Percentiles rank a stretch among this genome's conserved stretches.
These are phyloP conservation scores for Aphidoletes aphidimyza DNA, from an alignment of 2,888 invertebrate genomes.

Conservation along the genomic window DNA sequence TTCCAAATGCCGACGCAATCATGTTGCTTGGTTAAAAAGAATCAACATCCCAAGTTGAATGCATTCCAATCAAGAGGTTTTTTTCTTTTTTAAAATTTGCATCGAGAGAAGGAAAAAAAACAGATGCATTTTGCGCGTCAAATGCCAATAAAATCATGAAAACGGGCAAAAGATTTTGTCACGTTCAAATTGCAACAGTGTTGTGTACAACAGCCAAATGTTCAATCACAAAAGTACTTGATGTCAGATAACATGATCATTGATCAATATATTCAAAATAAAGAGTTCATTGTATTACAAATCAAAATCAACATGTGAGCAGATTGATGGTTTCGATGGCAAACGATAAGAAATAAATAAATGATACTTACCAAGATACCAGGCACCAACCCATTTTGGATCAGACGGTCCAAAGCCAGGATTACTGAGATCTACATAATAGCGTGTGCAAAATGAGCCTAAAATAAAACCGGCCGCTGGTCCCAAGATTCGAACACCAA, in stretches of 20 bases:
- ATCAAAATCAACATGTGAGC: no score
- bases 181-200: no score
- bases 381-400: slow-evolving; percentile 94
- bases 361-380: slow-evolving; percentile 90
- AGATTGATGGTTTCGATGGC: background rate
- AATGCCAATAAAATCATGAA: background rate
- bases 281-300: no score
- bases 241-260: background rate
- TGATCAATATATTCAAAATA: background rate
- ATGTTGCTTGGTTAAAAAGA: no score
- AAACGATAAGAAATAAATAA: background rate
- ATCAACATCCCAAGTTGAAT: background rate
- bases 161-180: background rate
- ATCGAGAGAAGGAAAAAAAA: no score
- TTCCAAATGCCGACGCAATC: background rate
- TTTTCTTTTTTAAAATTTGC: no score
- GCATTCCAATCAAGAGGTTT: no score
- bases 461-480: slow-evolving; percentile 91
- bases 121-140: background rate
- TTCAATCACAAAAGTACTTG: background rate
- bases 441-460: slow-evolving; percentile 87
- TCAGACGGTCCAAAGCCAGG: slow-evolving; percentile 82
- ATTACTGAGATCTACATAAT: slow-evolving; percentile 84
- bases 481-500: slow-evolving; percentile 89
- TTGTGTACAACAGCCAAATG: background rate